Evolutionary conservation across 2,113 vertebrate genomes (phyloP).

Genomic region (Macquaria australasica): DNA sequence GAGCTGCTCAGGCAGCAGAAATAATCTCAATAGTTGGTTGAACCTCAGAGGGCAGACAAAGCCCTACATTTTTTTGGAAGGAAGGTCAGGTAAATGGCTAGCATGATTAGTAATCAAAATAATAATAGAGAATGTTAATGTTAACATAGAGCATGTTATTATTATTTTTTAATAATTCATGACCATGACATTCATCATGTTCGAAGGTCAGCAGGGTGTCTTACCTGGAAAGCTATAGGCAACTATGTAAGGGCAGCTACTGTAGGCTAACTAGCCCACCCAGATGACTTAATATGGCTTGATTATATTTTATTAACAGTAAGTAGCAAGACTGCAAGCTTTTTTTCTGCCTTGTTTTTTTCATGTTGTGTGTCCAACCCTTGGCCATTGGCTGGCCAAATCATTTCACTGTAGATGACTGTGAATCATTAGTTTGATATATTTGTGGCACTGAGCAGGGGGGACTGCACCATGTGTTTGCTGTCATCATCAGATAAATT

Average conservation of each 20-base stretch:
- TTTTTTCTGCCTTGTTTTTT: background rate
- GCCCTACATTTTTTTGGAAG: conserved; percentile 23
- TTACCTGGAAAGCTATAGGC: background rate
- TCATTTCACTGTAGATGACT: conserved; percentile 7
- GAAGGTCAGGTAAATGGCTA: background rate
- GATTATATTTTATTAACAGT: background rate
- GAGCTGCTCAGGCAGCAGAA: conserved; percentile 43
- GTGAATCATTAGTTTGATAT: conserved; percentile 30
- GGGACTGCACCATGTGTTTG: conserved; percentile 4
- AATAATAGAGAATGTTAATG: background rate
- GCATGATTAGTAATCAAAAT: conserved; percentile 9
- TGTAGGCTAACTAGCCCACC: background rate
- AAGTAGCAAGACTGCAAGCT: background rate
- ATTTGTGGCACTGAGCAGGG: conserved; percentile 34
- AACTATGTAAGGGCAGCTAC: background rate
- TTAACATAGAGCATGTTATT: no score
- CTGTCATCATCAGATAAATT: conserved; percentile 44
- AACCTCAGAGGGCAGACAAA: conserved; percentile 26
- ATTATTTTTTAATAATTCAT: background rate
- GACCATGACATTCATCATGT: background rate
- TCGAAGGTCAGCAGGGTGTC: background rate
- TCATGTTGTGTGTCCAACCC: background rate
- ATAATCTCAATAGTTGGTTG: conserved; percentile 45
- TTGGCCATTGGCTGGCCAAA: background rate
- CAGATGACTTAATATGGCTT: background rate